Percentiles rank a stretch among this genome's conserved stretches.
phyloP scores from a whole-genome alignment of 1,140 invertebrate genomes.

The Drosophila orena region DNA sequence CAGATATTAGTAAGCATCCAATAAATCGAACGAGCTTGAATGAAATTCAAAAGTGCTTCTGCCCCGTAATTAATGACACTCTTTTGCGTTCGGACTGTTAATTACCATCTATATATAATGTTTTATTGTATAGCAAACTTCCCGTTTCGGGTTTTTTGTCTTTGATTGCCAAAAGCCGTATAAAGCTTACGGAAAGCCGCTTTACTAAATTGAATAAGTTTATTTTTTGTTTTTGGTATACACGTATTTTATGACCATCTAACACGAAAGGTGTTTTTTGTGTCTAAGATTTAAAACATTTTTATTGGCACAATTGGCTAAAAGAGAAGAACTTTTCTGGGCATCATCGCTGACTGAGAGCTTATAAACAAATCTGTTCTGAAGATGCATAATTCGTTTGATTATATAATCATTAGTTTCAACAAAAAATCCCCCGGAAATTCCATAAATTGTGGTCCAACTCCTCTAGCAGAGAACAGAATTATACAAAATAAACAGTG shows the following conservation, averaged over 20 bases:
- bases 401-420: constrained; percentile 15
- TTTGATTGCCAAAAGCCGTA: not conserved
- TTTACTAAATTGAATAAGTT: constrained; percentile 33
- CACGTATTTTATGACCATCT: constrained; percentile 41
- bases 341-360: not conserved
- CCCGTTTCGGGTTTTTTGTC: constrained; percentile 6
- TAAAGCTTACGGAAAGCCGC: constrained; percentile 18
- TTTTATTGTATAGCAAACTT: constrained; percentile 9
- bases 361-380: constrained; percentile 10
- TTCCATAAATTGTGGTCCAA: constrained; percentile 13
- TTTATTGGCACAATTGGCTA: constrained; percentile 32
- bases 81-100: constrained; percentile 11
- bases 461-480: constrained; percentile 9
- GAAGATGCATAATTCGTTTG: constrained; percentile 1
- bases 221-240: constrained; percentile 9
- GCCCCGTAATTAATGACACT: constrained; percentile 27
- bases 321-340: constrained; percentile 21
- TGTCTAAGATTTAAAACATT: constrained; percentile 37
- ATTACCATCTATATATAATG: constrained; percentile 26
- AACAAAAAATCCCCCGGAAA: constrained; percentile 17
- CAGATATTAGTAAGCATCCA: constrained; percentile 43
- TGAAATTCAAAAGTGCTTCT: constrained; percentile 37
- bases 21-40: constrained; percentile 50
- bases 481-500: not conserved
- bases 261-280: constrained; percentile 43